A percentile compares a stretch with the other conserved stretches of the same genome.
Conservation (phyloP, 2,797 vertebrate genomes). For the Ctenosaura bakeri region DNA sequence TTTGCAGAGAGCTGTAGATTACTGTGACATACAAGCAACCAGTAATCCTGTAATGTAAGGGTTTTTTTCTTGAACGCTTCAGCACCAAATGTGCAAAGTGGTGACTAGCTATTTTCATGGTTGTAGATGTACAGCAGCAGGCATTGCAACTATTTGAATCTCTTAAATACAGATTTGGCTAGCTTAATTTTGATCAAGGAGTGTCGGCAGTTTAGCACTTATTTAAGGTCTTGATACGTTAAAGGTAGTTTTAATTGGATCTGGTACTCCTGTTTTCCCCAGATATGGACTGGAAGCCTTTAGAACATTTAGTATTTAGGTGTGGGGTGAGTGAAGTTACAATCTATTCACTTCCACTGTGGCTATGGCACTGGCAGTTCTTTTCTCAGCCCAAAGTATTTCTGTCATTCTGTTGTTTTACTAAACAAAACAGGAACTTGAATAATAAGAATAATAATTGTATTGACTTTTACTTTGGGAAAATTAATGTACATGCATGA, state of each 20-base stretch:
- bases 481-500: slow-evolving; percentile 75
- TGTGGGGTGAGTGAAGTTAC: slow-evolving; percentile 23
- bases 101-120: slow-evolving; percentile 58
- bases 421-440: slow-evolving; percentile 57
- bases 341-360: slow-evolving; percentile 54
- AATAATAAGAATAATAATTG: slow-evolving; percentile 55
- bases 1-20: slow-evolving; percentile 8
- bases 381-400: slow-evolving; percentile 55
- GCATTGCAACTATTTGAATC: slow-evolving; percentile 50
- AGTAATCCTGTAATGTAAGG: slow-evolving; percentile 34
- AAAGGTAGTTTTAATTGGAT: slow-evolving; percentile 28
- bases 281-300: slow-evolving; percentile 46
- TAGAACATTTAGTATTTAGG: slow-evolving; percentile 48
- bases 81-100: slow-evolving; percentile 52
- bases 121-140: slow-evolving; percentile 53
- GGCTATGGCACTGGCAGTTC: slow-evolving; percentile 55
- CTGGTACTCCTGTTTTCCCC: slow-evolving; percentile 17
- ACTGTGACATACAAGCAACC: slow-evolving; percentile 46
- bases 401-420: slow-evolving; percentile 65
- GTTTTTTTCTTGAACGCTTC: slow-evolving; percentile 51
- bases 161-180: slow-evolving; percentile 55
- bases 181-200: slow-evolving; percentile 61
- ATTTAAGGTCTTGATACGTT: slow-evolving; percentile 21
- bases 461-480: slow-evolving; percentile 65
- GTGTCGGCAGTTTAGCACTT: slow-evolving; percentile 51